These are phyloP conservation scores for Drosophila melanosoma DNA, from an alignment of 2,888 invertebrate genomes.

Conservation along the genomic window DNA sequence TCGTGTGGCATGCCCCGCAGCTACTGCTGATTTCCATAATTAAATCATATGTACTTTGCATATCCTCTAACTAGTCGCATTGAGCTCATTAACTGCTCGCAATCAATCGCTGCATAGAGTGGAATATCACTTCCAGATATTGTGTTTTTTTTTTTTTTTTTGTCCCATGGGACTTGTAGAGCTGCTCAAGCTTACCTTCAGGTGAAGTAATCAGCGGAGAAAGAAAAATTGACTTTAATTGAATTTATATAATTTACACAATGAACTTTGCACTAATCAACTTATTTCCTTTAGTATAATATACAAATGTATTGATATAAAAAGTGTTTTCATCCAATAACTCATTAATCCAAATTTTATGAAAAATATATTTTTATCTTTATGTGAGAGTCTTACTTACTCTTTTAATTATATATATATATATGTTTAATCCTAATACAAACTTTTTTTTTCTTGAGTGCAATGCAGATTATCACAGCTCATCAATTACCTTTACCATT, in stretches of 20 bases:
- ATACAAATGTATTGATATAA: not conserved
- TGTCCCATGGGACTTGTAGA: not conserved
- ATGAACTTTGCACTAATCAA: not conserved
- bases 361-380: not conserved
- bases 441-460: not conserved
- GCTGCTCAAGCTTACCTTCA: not conserved
- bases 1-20: constrained; percentile 39
- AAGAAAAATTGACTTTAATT: not conserved
- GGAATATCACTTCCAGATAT: constrained; percentile 26
- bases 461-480: not conserved
- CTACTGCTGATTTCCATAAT: constrained; percentile 64
- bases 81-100: constrained; percentile 72
- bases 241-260: not conserved
- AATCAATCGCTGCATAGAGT: constrained; percentile 53
- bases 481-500: not conserved
- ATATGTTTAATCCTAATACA: not conserved
- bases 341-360: not conserved
- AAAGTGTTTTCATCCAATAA: not conserved
- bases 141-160: no score
- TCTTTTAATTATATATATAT: not conserved
- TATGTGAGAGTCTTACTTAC: not conserved
- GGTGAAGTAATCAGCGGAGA: not conserved
- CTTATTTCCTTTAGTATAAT: not conserved
- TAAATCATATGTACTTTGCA: constrained; percentile 78
- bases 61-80: constrained; percentile 64